These are phyloP conservation scores for Bombyx mandarina DNA, from an alignment of 1,140 invertebrate genomes.

Conservation along the genomic window DNA sequence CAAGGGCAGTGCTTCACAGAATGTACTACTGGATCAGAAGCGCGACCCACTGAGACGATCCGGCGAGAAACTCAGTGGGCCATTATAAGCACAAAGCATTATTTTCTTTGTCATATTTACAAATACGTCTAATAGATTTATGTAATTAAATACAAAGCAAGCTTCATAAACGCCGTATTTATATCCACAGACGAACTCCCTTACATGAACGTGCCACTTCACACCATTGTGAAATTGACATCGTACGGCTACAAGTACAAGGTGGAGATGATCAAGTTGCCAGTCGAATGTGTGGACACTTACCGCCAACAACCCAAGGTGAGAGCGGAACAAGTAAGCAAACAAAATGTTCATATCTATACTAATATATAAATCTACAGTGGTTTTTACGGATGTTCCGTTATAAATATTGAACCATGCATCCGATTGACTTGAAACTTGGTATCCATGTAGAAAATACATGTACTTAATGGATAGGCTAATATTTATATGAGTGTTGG, in stretches of 20 bases:
- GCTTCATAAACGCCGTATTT: neutral
- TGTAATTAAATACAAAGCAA: neutral
- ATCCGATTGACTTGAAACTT: too few species aligned
- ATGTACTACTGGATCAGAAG: too few species aligned
- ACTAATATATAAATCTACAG: too few species aligned
- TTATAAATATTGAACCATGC: too few species aligned
- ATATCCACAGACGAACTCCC: constrained; percentile 82
- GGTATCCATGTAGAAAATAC: too few species aligned
- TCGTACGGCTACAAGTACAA: constrained; percentile 88
- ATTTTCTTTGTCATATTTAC: too few species aligned
- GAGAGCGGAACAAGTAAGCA: constrained; percentile 9
- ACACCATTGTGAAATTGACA: constrained; percentile 90
- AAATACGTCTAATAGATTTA: neutral
- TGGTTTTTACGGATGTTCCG: too few species aligned
- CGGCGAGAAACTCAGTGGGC: neutral
- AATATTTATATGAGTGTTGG: too few species aligned
- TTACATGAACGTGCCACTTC: constrained; percentile 92
- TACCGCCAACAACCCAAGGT: constrained; percentile 79
- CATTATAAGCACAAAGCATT: neutral
- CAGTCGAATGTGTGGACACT: constrained; percentile 89
- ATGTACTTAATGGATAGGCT: too few species aligned
- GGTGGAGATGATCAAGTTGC: constrained; percentile 84
- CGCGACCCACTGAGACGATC: too few species aligned
- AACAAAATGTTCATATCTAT: too few species aligned
- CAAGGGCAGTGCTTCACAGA: too few species aligned